phyloP scores from a whole-genome alignment of 2,888 invertebrate genomes.

The Athripsodes cinereus region DNA sequence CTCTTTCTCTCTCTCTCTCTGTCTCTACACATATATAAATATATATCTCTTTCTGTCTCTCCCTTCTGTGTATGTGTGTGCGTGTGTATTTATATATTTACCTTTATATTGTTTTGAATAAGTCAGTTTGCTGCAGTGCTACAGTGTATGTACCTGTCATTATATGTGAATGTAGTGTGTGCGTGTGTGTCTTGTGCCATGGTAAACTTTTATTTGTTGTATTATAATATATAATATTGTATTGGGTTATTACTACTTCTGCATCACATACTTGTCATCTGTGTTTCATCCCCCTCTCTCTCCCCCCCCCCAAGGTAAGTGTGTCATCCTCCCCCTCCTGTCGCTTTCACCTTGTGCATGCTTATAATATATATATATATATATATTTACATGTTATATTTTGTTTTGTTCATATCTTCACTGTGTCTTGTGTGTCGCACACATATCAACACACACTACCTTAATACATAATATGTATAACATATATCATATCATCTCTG shows the following conservation, averaged over 20 bases:
- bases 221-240: too few relatives aligned
- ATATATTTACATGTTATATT: neutral
- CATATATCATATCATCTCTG: too few relatives aligned
- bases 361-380: neutral
- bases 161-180: conserved; percentile 20
- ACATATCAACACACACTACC: too few relatives aligned
- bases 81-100: neutral
- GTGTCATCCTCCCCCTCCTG: conserved; percentile 4
- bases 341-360: conserved; percentile 15
- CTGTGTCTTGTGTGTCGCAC: conserved; percentile 14
- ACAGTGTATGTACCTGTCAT: conserved; percentile 14
- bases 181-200: conserved; percentile 23
- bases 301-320: conserved; percentile 20
- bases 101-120: conserved; percentile 9
- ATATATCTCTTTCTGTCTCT: too few relatives aligned
- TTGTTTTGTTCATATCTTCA: conserved; percentile 17
- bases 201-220: too few relatives aligned
- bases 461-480: too few relatives aligned
- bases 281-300: neutral
- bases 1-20: too few relatives aligned
- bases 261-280: neutral
- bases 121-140: conserved; percentile 22
- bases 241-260: conserved; percentile 14
- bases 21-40: too few relatives aligned
- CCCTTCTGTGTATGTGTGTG: too few relatives aligned